These are phyloP conservation scores for Streptopelia turtur DNA, from an alignment of 2,797 vertebrate species.

Conservation along the genomic window DNA sequence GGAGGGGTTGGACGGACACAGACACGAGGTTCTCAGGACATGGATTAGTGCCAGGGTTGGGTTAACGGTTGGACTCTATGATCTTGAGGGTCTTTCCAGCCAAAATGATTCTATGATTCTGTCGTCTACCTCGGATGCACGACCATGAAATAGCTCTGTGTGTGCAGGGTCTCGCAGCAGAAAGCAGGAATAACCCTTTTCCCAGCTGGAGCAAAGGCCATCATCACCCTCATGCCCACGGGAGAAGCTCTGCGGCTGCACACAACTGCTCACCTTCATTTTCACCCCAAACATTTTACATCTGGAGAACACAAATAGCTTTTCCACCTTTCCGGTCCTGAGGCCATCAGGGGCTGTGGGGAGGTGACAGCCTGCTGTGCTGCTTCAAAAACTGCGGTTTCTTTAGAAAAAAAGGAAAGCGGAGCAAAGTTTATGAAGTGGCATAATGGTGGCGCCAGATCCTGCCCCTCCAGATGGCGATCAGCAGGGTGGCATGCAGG, in stretches of 20 bases:
- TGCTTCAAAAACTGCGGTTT: not conserved
- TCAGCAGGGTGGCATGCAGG: not conserved
- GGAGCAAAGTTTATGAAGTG: not conserved
- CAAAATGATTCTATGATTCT: no score
- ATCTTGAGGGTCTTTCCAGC: no score
- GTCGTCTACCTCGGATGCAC: not conserved
- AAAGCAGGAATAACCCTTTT: not conserved
- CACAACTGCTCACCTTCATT: accelerated
- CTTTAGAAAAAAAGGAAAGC: not conserved
- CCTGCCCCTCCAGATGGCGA: not conserved
- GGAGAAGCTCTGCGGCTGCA: not conserved
- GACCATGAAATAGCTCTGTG: not conserved
- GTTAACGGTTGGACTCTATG: no score
- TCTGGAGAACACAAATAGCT: not conserved
- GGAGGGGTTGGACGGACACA: no score
- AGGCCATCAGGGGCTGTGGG: not conserved
- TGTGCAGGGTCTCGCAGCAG: accelerated
- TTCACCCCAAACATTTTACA: not conserved
- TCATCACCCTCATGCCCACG: not conserved
- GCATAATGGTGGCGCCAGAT: not conserved
- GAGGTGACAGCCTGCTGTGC: accelerated
- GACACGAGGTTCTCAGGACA: no score
- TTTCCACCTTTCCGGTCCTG: not conserved
- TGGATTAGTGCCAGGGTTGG: no score
- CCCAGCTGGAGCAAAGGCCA: not conserved